Evolutionary conservation across 2,888 invertebrate genomes (phyloP).

Genomic region (Cataglyphis albicans): DNA sequence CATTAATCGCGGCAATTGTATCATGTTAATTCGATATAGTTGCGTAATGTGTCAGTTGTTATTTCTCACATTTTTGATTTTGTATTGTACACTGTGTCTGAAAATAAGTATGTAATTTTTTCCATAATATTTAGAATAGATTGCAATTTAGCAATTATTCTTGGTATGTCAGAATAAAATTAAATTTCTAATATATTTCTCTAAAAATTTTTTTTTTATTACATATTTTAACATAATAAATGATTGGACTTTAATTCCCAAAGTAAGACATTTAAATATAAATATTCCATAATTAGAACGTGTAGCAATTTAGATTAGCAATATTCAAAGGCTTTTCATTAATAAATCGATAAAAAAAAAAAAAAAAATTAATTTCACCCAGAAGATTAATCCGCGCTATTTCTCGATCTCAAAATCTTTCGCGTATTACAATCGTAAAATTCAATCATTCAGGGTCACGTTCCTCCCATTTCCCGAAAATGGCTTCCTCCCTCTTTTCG

Average conservation of each 20-base stretch:
- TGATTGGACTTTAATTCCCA: neutral
- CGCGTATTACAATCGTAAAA: neutral
- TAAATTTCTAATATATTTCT: neutral
- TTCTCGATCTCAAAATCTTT: conserved; percentile 5
- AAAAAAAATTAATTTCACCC: neutral
- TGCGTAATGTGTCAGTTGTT: neutral
- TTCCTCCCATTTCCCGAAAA: neutral
- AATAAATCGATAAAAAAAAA: neutral
- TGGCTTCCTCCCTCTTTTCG: conserved; percentile 2
- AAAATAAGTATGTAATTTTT: neutral
- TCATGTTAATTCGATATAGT: neutral
- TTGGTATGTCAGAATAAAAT: neutral
- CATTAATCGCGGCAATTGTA: neutral
- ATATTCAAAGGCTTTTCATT: neutral
- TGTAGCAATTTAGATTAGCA: neutral
- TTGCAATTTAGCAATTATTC: neutral
- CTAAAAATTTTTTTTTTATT: neutral
- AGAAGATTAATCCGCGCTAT: neutral
- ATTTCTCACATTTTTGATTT: neutral
- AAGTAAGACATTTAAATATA: conserved; percentile 13
- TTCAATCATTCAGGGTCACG: neutral
- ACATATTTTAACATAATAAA: neutral
- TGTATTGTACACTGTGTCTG: neutral
- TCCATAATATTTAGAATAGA: neutral
- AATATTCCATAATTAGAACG: conserved; percentile 22